Evolutionary conservation across 2,113 vertebrate species (phyloP), one percentile per base, ranked within the genome.

Genomic region (Pogona vitticeps): DNA sequence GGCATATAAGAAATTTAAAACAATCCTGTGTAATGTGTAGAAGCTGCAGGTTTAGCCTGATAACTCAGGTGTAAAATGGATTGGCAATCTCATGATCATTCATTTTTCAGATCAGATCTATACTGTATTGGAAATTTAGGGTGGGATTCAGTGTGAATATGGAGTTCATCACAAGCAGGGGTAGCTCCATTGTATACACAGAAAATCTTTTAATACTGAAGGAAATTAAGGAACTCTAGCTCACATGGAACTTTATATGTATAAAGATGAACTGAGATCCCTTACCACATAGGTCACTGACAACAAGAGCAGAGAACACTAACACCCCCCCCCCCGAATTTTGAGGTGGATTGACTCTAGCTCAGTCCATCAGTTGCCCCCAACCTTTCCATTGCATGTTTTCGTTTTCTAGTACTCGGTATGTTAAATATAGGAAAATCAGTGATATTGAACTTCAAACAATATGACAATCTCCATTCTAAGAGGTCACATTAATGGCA

Each of bases 1-100:
- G 89, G 91, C 90, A 90, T 95, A 96, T 92, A 93, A 95, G 92
- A 87, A 93, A 93, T 89, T 93, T 96, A 96, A 96, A 96, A 96
- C 93, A 96, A 96, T 96, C 94, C 94, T 94, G 87, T 78, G 83
- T 92, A 91, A 90, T 94, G 94, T 95, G 94, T 90, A 92, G 73
- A 77, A 94, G 85, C 93, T 90, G 86, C 71, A 84, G 90, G 89
- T 90, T 96, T 95, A 84, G 95, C 94, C 89, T 92, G 93, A 94
- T 95, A 92, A 93, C 42, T 93, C 94, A 94, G 94, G 94, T 95
- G 91, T 96, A 95, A 91, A 90, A 93, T 89, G 88, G 85, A 88
- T 85, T 94, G 92, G 84, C 88, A 94, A 93, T 92, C 89, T 93
- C 94, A 93, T 93, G 87, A 86, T 65, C 77, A 85, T 87, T 68